Evolutionary conservation across 2,113 vertebrate genomes (phyloP), one percentile per base, ranked within the genome.

Genomic region (Guaruba guarouba): DNA sequence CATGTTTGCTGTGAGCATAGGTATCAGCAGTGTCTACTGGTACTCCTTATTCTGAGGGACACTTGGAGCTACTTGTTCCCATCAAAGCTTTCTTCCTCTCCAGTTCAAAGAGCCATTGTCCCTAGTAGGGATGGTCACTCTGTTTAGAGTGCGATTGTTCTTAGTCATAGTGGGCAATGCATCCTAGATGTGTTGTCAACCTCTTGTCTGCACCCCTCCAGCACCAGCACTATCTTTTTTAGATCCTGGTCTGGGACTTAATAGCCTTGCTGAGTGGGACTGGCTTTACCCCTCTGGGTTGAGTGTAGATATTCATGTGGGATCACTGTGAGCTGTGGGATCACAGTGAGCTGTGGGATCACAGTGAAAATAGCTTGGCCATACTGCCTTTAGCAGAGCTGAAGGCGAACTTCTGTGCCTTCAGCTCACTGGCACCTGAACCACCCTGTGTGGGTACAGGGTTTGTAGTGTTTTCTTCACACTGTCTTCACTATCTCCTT

Each of bases 111-210:
- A 44, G n/a, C 63, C 64, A 3, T 46, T 64, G 33, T 73, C 28
- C 31, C 33, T 18, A 6, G 17, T 27, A 46, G 18, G 28, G 24
- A 23, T 25, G n/a, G 27, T 64, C 27, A 15, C 4, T 8, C 9
- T 70, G n/a, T 49, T 39, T 11, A 16, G 20, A 27, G 14, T 23
- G 31, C 41, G 27, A 33, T 41, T 28, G 16, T 27, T 78, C 41
- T 44, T 67, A 1, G 3, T 52, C 63, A 44, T 6, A 8, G 24
- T 33, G 55, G 55, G 13, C 33, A 12, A 12, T 51, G 29, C 13
- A 13, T 43, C 24, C 61, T 46, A 37, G 9, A 18, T 0, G 0
- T 31, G 18, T 25, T 35, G 19, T 25, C n/a, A 59, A 4, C 17
- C 44, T 75, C 41, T 27, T 27, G 2, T 22, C 39, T 17, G 9